Evolutionary conservation across 2,113 vertebrate genomes (phyloP).

Genomic region (Electrona antarctica): DNA sequence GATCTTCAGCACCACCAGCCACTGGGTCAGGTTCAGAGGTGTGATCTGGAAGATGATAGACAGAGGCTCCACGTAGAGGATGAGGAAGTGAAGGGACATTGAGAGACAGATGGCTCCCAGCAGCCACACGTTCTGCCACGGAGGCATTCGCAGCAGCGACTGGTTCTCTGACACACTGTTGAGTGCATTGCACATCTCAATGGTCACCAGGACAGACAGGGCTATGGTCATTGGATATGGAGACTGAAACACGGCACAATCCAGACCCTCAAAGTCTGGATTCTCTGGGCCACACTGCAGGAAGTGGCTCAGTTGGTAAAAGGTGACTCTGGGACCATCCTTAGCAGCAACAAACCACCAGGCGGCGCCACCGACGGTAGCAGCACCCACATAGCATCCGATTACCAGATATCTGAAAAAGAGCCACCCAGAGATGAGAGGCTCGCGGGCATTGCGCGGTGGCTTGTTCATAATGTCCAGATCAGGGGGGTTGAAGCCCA

Average conservation of each 20-base stretch:
- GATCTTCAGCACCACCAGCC: constrained; percentile 93
- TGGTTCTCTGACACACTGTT: constrained; percentile 88
- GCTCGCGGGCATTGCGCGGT: constrained; percentile 83
- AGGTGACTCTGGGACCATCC: constrained; percentile 76
- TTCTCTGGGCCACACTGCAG: constrained; percentile 83
- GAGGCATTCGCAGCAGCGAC: constrained; percentile 83
- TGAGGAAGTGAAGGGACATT: constrained; percentile 87
- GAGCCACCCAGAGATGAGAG: constrained; percentile 88
- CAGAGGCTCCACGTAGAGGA: constrained; percentile 84
- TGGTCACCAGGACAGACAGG: constrained; percentile 85
- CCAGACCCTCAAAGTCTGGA: constrained; percentile 75
- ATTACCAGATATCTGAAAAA: constrained; percentile 88
- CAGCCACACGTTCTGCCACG: constrained; percentile 85
- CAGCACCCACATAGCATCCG: constrained; percentile 86
- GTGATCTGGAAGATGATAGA: constrained; percentile 93
- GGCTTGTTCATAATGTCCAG: constrained; percentile 87
- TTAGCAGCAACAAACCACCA: constrained; percentile 87
- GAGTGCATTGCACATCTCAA: constrained; percentile 88
- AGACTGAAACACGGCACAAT: constrained; percentile 83
- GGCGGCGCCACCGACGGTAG: constrained; percentile 83
- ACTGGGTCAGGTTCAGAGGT: constrained; percentile 87
- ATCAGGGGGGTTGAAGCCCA: constrained; percentile 87
- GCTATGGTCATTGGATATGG: constrained; percentile 87
- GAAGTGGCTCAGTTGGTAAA: constrained; percentile 85
- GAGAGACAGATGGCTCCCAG: constrained; percentile 84